These are phyloP conservation scores for Pseudocheirus occidentalis DNA, from an alignment of 2,797 vertebrate genomes.

Conservation along the genomic window DNA sequence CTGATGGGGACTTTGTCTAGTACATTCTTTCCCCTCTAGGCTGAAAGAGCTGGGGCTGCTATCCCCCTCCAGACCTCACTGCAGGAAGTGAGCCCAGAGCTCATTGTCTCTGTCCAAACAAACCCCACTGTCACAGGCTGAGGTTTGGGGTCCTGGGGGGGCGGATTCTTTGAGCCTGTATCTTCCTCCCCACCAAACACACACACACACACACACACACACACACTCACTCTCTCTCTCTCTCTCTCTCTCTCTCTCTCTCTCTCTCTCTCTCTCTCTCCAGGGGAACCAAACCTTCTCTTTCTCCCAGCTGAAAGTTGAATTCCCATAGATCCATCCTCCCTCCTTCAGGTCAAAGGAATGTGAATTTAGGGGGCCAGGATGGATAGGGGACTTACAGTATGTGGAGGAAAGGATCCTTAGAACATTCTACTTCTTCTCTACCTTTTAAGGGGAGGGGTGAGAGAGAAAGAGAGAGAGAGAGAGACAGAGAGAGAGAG, in stretches of 20 bases:
- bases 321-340: neutral
- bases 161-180: conserved; percentile 2
- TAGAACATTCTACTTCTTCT: neutral
- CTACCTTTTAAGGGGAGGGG: neutral
- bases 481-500: conserved; percentile 42
- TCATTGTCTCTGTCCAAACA: conserved; percentile 76
- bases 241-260: no score
- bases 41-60: conserved; percentile 66
- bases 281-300: neutral
- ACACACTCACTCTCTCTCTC: no score
- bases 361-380: neutral
- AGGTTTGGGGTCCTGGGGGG: conserved; percentile 60
- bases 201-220: neutral
- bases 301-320: neutral
- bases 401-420: conserved; percentile 15
- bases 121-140: conserved; percentile 70
- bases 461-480: conserved; percentile 12
- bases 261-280: no score
- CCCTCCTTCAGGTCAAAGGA: neutral
- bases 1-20: conserved; percentile 72
- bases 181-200: neutral
- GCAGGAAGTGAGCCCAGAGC: conserved; percentile 73
- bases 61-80: conserved; percentile 47
- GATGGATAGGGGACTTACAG: neutral
- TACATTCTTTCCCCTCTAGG: conserved; percentile 72